Conservation (phyloP, 2,888 invertebrate species). For the Abscondita cerata region DNA sequence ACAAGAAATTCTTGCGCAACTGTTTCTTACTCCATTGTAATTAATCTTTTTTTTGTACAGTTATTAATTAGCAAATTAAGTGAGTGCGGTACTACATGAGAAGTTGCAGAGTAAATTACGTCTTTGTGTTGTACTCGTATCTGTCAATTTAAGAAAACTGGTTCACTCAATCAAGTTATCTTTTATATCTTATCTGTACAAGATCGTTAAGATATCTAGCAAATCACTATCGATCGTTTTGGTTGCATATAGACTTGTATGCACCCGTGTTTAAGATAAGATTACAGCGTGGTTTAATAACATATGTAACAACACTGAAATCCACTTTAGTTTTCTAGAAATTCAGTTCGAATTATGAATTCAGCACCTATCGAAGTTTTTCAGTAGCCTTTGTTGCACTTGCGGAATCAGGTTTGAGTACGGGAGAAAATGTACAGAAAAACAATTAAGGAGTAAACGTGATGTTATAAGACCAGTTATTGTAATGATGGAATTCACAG, state of each 20-base stretch:
- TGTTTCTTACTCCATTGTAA: too few relatives aligned
- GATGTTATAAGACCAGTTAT: slow-evolving; percentile 22
- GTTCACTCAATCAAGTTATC: slow-evolving; percentile 36
- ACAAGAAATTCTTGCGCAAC: too few relatives aligned
- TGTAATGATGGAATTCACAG: slow-evolving; percentile 22
- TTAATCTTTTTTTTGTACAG: too few relatives aligned
- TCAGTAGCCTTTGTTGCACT: slow-evolving; percentile 4
- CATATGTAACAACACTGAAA: slow-evolving; percentile 17
- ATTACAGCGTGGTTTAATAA: slow-evolving; percentile 7
- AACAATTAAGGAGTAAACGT: slow-evolving; percentile 13
- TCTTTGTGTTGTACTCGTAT: too few relatives aligned
- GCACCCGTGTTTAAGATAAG: slow-evolving; percentile 25
- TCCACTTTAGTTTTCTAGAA: slow-evolving; percentile 14
- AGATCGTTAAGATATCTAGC: slow-evolving; percentile 38
- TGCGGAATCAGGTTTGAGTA: slow-evolving; percentile 1
- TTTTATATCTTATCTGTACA: slow-evolving; percentile 37
- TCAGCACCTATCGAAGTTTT: background rate
- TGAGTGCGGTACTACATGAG: too few relatives aligned
- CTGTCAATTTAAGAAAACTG: slow-evolving; percentile 33
- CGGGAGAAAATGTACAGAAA: slow-evolving; percentile 11
- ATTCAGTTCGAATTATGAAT: background rate
- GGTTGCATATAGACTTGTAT: slow-evolving; percentile 26
- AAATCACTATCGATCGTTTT: slow-evolving; percentile 30
- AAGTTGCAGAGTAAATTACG: too few relatives aligned
- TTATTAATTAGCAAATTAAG: too few relatives aligned